Base-by-base conservation (phyloP, 2,113 vertebrate species). In the Eubucco bourcierii region DNA sequence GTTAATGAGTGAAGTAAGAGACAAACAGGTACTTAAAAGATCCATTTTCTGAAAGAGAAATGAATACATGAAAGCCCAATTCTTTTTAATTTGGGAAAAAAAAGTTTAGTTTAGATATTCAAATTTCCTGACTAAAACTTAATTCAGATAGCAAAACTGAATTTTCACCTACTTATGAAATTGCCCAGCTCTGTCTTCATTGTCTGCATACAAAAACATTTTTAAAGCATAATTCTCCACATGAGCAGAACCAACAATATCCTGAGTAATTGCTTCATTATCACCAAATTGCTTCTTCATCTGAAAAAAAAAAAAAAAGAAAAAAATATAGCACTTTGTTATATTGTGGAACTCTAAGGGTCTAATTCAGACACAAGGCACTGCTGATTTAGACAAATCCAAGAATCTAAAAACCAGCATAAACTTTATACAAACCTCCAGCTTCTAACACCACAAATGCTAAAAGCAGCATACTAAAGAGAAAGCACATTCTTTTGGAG, bases 171-270 rank as follows among this genome's bases (percentile, higher is more conserved):
- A 99, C 99, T 99, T 99, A 98, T 99, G 99, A 97, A 99, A 99
- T 31, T 96, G 97, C 15, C 98, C 99, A 20, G 98, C 97, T 89
- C 99, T 97, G 95, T 99, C 99, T 97, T 99, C 99, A 74, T 98
- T 99, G 96, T 99, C 99, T 46, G 99, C 99, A 74, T 99, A 99
- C 11, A 99, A 97, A 98, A 99, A 99, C 98, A 99, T 98, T 97
- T 99, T 99, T 95, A 99, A 97, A 94, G 99, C 99, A 77, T 99
- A 99, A 97, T 99, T 99, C 94, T 99, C 99, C 33, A 99, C 98
- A 96, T 99, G 99, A 94, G 99, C 99, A 92, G 98, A 99, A 19
- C 99, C 99, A 56, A 99, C 99, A 71, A 99, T 98, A 98, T 99
- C 99, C 97, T 99, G 98, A 87, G 96, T 98, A 97, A 99, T 97